Evolutionary conservation across 2,888 invertebrate genomes (phyloP), one percentile per base, ranked within the genome.

Genomic region (Parascotia fuliginaria): DNA sequence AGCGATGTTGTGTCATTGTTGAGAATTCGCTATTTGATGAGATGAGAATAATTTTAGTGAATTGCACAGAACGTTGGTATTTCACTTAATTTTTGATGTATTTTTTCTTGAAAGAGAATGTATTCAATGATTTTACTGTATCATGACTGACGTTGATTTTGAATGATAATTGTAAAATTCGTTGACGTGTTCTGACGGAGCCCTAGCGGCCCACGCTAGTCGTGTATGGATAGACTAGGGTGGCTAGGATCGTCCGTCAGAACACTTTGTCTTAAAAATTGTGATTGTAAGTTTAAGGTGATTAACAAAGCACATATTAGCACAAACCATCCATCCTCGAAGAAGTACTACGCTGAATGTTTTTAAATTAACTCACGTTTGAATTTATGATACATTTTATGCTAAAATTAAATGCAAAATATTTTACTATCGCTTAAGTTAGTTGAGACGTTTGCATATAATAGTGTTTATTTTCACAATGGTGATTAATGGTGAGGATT

Each of bases 361-460:
- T 90, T 88, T 87, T 81, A 87, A 86, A 83, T 87, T 67, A 81
- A 87, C 77, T 88, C 90, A 89, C 88, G 91, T 91, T 92, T 92
- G 85, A 92, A 91, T 91, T 91, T 92, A 92, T 90, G 82, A 90
- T 87, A 92, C 92, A 92, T 91, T 91, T 92, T 92, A 91, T 88
- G 80, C 86, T 85, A 87, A 89, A 87, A 70, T 72, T 65, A 60
- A 72, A 65, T 56, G 65, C 60, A 79, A 83, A 81, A 87, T 91
- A 90, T 91, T 91, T 90, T 89, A 89, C 81, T 90, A 89, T 87
- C 79, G 82, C 89, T 91, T 89, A 88, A 83, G 90, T 91, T 90
- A 89, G 88, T 89, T 89, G 82, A 83, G 77, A 86, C 77, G 88
- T 89, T 90, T 85, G 88, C 87, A 87, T 83, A 88, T 88, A 83